A percentile compares a stretch with the other conserved stretches of the same genome.
Evolutionary conservation across 2,888 invertebrate species (phyloP).

Genomic region (Mechanitis mazaeus): DNA sequence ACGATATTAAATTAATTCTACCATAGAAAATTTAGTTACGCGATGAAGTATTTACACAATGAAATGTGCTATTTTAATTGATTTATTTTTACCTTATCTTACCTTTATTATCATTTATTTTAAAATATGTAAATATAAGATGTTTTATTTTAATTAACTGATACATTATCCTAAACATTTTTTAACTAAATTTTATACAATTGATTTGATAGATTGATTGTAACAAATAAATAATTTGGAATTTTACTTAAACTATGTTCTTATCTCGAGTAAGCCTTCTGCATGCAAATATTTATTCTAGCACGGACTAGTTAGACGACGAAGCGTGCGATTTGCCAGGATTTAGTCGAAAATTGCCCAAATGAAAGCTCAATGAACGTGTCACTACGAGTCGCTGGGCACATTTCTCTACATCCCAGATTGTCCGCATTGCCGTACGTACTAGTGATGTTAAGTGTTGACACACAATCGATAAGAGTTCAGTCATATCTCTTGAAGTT

Average conservation of each 20-base stretch:
- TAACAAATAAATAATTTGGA: no score
- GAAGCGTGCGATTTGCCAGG: constrained; percentile 61
- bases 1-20: neutral
- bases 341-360: constrained; percentile 74
- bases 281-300: constrained; percentile 18
- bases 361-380: constrained; percentile 76
- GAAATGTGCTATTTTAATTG: neutral
- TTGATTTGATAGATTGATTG: no score
- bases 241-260: no score
- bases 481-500: neutral
- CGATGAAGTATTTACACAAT: neutral
- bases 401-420: constrained; percentile 72
- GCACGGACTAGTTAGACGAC: constrained; percentile 51
- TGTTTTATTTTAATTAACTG: no score
- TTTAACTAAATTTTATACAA: no score
- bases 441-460: constrained; percentile 43
- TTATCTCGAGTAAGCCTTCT: neutral
- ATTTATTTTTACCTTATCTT: no score
- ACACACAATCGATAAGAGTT: constrained; percentile 14
- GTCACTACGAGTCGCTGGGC: constrained; percentile 67
- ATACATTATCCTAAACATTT: no score
- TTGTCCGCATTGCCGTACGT: constrained; percentile 71
- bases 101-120: neutral
- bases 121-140: neutral
- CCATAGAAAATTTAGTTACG: neutral